Evolutionary conservation across 1,140 invertebrate genomes (phyloP), one percentile per base, ranked within the genome.

Genomic region (Coptotermes formosanus): DNA sequence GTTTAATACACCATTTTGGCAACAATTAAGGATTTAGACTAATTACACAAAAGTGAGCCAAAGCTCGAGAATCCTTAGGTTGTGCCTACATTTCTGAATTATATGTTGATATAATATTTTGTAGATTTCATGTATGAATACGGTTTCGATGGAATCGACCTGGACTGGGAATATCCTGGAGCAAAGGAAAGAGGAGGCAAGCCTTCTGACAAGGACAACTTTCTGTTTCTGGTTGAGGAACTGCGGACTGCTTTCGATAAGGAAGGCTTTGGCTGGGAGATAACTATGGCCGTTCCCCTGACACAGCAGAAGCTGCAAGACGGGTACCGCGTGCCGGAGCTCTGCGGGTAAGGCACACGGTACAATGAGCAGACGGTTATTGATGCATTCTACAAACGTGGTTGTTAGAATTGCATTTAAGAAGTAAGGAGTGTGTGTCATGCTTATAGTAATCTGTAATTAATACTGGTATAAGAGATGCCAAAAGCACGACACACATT

Each of bases 141-240:
- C 88, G 90, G 93, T 21, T 97, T 97, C 87, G 96, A 97, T 89
- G 96, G 96, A 12, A 94, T 97, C 86, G 96, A 97, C 89, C 91
- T 97, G 87, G 96, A 97, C 88, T 97, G 96, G 96, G 95, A 97
- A 90, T 97, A 97, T 89, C 97, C 97, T 3, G 96, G 95, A 7
- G 96, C 96, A 1, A 93, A 95, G 0, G 96, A 97, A 90, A 92
- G 96, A 32, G 96, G 96, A n/a, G 97, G 97, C 52, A 94, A 92
- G 82, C 97, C 94, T 89, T 94, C 94, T 3, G 97, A 98, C 90
- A 97, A 97, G 90, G 95, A 97, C 87, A 93, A 93, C 64, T 97
- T 96, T 91, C 92, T 95, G 23, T 96, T 94, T 89, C 95, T 97
- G 64, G 96, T 97, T 2, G 94, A 97, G 89, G 96, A 97, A 89